A percentile compares a stretch with the other conserved stretches of the same genome.
Conservation (phyloP, 2,888 invertebrate species). For the Synanthedon tipuliformis region DNA sequence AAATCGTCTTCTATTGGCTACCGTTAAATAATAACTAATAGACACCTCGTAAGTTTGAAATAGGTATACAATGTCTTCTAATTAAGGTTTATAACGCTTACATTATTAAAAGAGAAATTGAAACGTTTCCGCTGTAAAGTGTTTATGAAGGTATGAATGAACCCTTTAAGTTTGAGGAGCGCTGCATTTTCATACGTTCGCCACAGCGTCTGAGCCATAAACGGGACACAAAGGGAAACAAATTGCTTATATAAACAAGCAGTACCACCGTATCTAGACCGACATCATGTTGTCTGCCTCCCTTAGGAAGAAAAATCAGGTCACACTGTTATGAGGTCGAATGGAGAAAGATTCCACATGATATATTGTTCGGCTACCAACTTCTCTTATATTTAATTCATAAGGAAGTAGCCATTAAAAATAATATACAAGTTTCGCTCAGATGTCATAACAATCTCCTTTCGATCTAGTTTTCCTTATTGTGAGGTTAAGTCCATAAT, state of each 20-base stretch:
- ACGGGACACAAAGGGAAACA: background rate
- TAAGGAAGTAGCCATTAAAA: background rate
- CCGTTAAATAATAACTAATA: too few species aligned
- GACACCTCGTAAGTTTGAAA: too few species aligned
- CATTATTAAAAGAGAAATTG: too few species aligned
- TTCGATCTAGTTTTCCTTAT: too few species aligned
- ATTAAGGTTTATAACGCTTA: too few species aligned
- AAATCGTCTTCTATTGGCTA: too few species aligned
- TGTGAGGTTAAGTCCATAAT: too few species aligned
- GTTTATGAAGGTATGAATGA: too few species aligned
- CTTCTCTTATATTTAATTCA: background rate
- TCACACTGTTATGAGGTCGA: background rate
- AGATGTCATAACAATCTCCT: too few species aligned
- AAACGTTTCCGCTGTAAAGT: too few species aligned
- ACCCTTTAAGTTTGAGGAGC: background rate
- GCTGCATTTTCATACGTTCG: background rate
- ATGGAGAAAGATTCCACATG: constrained; percentile 4
- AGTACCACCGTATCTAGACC: background rate
- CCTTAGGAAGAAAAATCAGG: background rate
- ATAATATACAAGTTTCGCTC: background rate
- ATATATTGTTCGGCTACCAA: constrained; percentile 7
- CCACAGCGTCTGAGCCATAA: background rate
- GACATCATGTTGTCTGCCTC: background rate
- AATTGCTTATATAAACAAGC: background rate
- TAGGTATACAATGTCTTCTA: too few species aligned